Evolutionary conservation across 2,113 vertebrate genomes (phyloP).

Genomic region (Pogona vitticeps): DNA sequence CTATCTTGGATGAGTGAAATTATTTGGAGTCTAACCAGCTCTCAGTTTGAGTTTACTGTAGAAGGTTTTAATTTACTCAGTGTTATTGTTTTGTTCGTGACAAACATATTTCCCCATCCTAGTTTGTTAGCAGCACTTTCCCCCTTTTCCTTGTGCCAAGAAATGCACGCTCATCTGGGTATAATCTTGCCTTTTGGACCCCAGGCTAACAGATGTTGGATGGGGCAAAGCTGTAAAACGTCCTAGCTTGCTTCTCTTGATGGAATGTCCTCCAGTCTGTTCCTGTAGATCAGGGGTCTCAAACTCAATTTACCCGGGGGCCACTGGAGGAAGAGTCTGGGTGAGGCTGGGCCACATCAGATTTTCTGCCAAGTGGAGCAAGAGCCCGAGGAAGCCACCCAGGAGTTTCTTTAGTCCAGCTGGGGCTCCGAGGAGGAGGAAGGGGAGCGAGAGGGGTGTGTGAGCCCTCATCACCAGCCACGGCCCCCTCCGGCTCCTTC

Average conservation of each 20-base stretch:
- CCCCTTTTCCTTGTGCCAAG: constrained; percentile 28
- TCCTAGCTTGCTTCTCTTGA: constrained; percentile 9
- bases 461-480: too few species aligned
- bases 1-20: constrained; percentile 1
- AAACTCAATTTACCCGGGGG: too few species aligned
- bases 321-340: too few species aligned
- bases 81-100: constrained; percentile 45
- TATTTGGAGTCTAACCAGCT: constrained; percentile 36
- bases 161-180: constrained; percentile 32
- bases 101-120: constrained; percentile 36
- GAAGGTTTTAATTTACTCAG: constrained; percentile 44
- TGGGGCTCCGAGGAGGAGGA: too few species aligned
- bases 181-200: neutral
- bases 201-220: neutral
- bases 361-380: too few species aligned
- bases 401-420: too few species aligned
- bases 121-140: constrained; percentile 24
- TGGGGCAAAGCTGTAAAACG: constrained; percentile 7
- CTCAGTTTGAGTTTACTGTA: constrained; percentile 46
- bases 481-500: too few species aligned
- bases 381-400: too few species aligned
- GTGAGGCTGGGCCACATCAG: too few species aligned
- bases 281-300: too few species aligned
- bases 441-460: too few species aligned
- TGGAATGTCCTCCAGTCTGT: constrained; percentile 29